Percentiles rank a stretch among this genome's conserved stretches.
These are phyloP conservation scores for Zalophus californianus DNA, from an alignment of 2,797 vertebrate species.

Conservation along the genomic window DNA sequence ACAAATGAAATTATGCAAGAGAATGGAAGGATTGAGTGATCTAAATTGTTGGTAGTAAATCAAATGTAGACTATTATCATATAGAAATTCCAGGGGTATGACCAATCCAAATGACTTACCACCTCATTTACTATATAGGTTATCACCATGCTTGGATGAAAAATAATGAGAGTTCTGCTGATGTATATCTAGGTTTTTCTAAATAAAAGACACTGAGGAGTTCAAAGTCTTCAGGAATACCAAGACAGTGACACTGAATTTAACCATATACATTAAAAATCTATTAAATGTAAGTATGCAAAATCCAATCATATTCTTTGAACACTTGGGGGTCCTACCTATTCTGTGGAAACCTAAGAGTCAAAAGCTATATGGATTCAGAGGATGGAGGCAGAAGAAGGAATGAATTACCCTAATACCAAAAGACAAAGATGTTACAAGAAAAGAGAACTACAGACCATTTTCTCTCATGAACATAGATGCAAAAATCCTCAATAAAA, in stretches of 20 bases:
- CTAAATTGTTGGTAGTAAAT: slow-evolving; percentile 54
- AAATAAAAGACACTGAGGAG: slow-evolving; percentile 1
- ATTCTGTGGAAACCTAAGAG: neutral
- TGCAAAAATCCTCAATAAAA: too few species aligned
- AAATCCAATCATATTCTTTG: neutral
- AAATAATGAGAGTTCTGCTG: slow-evolving; percentile 28
- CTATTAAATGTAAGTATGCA: neutral
- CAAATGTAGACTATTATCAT: slow-evolving; percentile 39
- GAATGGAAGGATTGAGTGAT: slow-evolving; percentile 49
- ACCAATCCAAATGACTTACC: slow-evolving; percentile 16
- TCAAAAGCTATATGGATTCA: neutral
- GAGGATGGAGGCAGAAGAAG: neutral
- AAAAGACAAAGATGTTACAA: too few species aligned
- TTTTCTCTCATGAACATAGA: too few species aligned
- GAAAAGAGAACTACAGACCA: too few species aligned
- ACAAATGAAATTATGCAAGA: slow-evolving; percentile 48
- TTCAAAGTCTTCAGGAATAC: slow-evolving; percentile 30
- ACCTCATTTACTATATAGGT: slow-evolving; percentile 41
- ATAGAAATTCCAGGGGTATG: neutral
- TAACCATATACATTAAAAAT: neutral
- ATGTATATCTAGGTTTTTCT: slow-evolving; percentile 18
- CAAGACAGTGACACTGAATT: neutral
- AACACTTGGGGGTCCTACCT: neutral
- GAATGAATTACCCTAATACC: too few species aligned
- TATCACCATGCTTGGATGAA: slow-evolving; percentile 47